Conservation (phyloP, 2,888 invertebrate species). For the Neoitamus cyanurus region DNA sequence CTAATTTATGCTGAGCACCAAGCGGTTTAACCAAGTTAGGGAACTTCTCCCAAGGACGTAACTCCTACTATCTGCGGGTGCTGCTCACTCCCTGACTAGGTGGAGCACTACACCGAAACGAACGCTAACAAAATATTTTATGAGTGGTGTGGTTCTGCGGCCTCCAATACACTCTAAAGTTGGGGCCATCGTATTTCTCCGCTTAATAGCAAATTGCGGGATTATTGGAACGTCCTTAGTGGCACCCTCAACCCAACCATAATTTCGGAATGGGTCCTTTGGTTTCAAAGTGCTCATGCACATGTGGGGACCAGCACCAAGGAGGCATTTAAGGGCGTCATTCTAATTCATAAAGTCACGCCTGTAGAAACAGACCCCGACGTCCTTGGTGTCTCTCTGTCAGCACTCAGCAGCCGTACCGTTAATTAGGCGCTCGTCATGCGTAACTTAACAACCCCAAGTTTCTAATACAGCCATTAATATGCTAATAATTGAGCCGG, state of each 20-base stretch:
- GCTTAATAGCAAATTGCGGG: neutral
- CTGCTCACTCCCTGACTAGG: neutral
- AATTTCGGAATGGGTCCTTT: neutral
- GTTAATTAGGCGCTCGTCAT: neutral
- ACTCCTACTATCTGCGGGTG: neutral
- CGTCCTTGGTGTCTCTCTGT: neutral
- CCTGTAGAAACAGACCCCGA: neutral
- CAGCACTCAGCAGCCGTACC: neutral
- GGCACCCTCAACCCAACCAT: neutral
- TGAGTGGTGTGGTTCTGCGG: neutral
- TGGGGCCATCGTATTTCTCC: neutral
- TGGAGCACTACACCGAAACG: neutral
- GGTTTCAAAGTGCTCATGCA: neutral
- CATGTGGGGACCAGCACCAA: neutral
- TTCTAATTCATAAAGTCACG: neutral
- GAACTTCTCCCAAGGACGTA: neutral
- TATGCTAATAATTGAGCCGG: neutral
- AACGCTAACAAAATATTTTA: neutral
- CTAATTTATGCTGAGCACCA: neutral
- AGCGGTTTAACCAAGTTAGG: neutral
- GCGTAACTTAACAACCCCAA: neutral
- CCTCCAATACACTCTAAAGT: neutral
- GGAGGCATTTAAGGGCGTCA: neutral
- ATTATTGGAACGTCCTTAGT: neutral
- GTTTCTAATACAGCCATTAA: constrained; percentile 1